Evolutionary conservation across 2,113 vertebrate species (phyloP), one percentile per base, ranked within the genome.

Genomic region (Sardina pilchardus): DNA sequence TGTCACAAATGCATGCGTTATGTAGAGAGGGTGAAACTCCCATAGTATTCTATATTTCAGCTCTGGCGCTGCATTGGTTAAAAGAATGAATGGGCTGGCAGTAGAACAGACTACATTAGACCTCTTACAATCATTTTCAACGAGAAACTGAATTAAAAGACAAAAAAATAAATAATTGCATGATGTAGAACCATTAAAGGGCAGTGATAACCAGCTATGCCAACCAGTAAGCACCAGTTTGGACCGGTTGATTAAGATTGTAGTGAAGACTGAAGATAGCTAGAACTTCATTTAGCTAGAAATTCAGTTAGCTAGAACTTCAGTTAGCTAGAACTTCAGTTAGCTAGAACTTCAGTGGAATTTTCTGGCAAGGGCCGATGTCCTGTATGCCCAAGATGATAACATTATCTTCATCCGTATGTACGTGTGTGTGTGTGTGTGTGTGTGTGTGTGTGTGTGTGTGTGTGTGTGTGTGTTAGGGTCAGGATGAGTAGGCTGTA

Each of bases 401-500:
- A 30, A 75, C 26, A 36, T 56, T 39, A 24, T 84, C 36, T 84
- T 39, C 21, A n/a, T 82, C 36, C 50, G 84, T 82, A 87, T 83
- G 47, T 82, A 81, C 84, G 85, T 85, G 47, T 81, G 88, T 75
- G 43, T 88, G 78, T 88, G 88, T 81, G 81, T 84, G 80, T 45
- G 83, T 84, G 56, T 43, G 78, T 81, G 47, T 63, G 42, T 44
- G 56, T 82, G 43, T 83, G 44, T 82, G 48, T 82, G 53, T 39
- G 24, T 85, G 82, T 87, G 84, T 89, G 56, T 81, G 85, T 88
- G 85, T 50, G 19, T 56, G 59, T 71, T 39, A 63, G 90, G 95
- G 96, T 98, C 96, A 97, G 96, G 97, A 97, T 89, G 95, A 96
- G 91, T 92, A 93, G 89, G 90, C 91, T 90, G 91, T 95, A 87